Conservation (phyloP, 2,888 invertebrate species). For the Lumbricus terrestris region DNA sequence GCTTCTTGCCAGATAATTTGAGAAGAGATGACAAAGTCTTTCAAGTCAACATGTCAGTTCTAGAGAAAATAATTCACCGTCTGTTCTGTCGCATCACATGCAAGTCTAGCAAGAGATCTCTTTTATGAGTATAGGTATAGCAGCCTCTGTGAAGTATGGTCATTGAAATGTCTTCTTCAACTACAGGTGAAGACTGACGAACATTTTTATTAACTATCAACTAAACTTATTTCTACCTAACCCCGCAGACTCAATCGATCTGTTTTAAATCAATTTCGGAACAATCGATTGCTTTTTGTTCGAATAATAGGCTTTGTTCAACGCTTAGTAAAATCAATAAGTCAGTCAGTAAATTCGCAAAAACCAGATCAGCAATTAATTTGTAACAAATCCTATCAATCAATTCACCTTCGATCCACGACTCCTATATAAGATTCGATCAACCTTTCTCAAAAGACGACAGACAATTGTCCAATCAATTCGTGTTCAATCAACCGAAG, state of each 20-base stretch:
- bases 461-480: background rate
- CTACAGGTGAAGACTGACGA: too few relatives aligned
- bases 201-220: too few relatives aligned
- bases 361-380: too few relatives aligned
- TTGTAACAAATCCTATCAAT: too few relatives aligned
- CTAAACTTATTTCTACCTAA: too few relatives aligned
- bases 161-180: too few relatives aligned
- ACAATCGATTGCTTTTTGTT: background rate
- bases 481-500: background rate
- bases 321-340: background rate
- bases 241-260: background rate
- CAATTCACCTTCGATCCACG: too few relatives aligned
- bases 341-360: background rate
- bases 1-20: background rate
- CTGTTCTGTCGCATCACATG: background rate
- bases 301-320: background rate
- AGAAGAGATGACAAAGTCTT: background rate
- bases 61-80: background rate
- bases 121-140: too few relatives aligned
- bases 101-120: background rate
- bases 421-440: background rate
- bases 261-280: background rate
- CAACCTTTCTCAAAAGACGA: background rate
- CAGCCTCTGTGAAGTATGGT: too few relatives aligned
- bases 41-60: background rate